Base-by-base conservation (phyloP, 2,888 invertebrate species). In the Chrysolina oricalcia region DNA sequence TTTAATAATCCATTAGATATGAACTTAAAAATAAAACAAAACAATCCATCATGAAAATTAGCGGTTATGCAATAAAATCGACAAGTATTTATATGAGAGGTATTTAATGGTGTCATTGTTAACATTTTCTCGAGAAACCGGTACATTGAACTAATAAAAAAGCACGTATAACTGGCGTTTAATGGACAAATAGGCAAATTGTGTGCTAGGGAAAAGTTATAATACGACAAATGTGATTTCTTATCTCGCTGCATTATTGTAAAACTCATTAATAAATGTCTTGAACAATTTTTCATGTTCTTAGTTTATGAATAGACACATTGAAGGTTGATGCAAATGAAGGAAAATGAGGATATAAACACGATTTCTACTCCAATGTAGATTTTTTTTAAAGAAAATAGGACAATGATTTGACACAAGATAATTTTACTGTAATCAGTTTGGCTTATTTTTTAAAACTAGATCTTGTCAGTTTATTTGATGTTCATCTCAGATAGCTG, bases 191-290 rank as follows among this genome's bases (percentile, higher is more conserved):
- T 59, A 59, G 59, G 9, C 59, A 59, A 53, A 59, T 59, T 59
- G 11, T 59, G 59, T 35, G 2, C 23, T 59, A 27, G 59, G 35
- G 27, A 35, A 59, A 35, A n/a, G 21, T 27, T 27, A 27, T 6
- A n/a, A 59, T 59, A 59, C 23, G n/a, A 59, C 23, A n/a, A 59
- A 59, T 59, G 19, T n/a, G n/a, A 9, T 59, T 15, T 59, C 59
- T 27, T 59, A 35, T 27, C 27, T 59, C 4, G 35, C n/a, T n/a
- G 10, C 8, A 59, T 35, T 59, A 35, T n/a, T 59, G 6, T 59
- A n/a, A 4, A 35, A 2, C 15, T 27, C 59, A 59, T 59, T 59
- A 27, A 27, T 35, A 27, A 35, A 59, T 59, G 59, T 59, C 35
- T 15, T 9, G 19, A 59, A 17, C 59, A 10, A 59, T n/a, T 59